A percentile compares a stretch with the other conserved stretches of the same genome.
These are phyloP conservation scores for Aphidoletes aphidimyza DNA, from an alignment of 2,888 invertebrate genomes.

Conservation along the genomic window DNA sequence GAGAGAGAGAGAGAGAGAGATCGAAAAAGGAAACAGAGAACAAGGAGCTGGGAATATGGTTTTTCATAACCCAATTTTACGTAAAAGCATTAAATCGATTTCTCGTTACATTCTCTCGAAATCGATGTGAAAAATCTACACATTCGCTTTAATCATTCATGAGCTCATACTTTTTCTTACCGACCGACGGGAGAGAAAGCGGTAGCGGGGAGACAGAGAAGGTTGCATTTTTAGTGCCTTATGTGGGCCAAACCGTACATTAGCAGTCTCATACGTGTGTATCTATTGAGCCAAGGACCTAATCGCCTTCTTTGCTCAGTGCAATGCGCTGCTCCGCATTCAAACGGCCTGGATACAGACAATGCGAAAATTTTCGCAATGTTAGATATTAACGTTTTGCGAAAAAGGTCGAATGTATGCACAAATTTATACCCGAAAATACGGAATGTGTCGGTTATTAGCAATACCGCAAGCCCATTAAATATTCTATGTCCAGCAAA, in stretches of 20 bases:
- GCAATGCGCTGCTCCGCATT: not conserved
- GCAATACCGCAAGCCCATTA: conserved; percentile 15
- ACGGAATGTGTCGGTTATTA: not conserved
- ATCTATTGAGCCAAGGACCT: not conserved
- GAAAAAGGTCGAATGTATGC: not conserved
- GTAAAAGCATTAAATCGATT: conserved; percentile 43
- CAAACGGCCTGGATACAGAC: not conserved
- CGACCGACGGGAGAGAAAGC: not conserved
- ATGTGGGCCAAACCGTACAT: not conserved
- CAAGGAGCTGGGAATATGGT: conserved; percentile 38
- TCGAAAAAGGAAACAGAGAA: too few species aligned
- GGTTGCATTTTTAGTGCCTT: not conserved
- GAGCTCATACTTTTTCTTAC: not conserved
- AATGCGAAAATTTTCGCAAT: not conserved
- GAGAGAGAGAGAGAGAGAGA: too few species aligned
- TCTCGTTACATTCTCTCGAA: conserved; percentile 3
- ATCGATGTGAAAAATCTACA: conserved; percentile 34
- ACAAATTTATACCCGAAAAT: not conserved
- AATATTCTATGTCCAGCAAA: not conserved
- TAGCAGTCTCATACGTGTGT: not conserved
- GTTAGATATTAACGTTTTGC: not conserved
- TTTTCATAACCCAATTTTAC: conserved; percentile 33
- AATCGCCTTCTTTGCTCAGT: not conserved
- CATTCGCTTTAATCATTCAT: conserved; percentile 40
- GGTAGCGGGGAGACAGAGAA: not conserved